These are phyloP conservation scores for Coenonympha arcania DNA, from an alignment of 2,888 invertebrate species.

Conservation along the genomic window DNA sequence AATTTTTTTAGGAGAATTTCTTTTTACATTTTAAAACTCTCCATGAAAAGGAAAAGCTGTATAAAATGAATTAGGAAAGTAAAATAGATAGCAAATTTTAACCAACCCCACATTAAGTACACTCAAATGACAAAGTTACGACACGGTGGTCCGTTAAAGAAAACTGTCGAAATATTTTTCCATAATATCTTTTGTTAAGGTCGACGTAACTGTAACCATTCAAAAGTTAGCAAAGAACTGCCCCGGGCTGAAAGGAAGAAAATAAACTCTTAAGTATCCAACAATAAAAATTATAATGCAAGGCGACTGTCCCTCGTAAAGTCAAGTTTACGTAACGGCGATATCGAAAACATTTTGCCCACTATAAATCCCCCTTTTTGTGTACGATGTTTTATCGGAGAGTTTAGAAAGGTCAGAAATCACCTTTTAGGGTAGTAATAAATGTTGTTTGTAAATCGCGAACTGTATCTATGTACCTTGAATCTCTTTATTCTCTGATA, in stretches of 20 bases:
- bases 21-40: no score
- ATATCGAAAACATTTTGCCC: conserved; percentile 4
- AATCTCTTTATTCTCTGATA: no score
- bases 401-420: background rate
- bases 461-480: background rate
- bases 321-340: background rate
- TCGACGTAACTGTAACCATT: background rate
- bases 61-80: background rate
- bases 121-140: background rate
- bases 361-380: conserved; percentile 8
- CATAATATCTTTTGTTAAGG: background rate
- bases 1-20: no score
- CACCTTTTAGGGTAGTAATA: background rate
- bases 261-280: conserved; percentile 5
- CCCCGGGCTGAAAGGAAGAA: background rate
- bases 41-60: no score
- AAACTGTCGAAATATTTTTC: background rate
- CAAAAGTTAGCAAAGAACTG: background rate
- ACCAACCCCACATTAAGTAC: background rate
- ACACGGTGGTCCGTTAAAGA: background rate
- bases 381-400: background rate
- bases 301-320: conserved; percentile 5
- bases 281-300: conserved; percentile 11
- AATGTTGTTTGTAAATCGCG: conserved; percentile 1
- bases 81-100: background rate